Percentiles rank a stretch among this genome's conserved stretches.
phyloP scores from a whole-genome alignment of 2,113 vertebrate species.

The Malaclemys terrapin region DNA sequence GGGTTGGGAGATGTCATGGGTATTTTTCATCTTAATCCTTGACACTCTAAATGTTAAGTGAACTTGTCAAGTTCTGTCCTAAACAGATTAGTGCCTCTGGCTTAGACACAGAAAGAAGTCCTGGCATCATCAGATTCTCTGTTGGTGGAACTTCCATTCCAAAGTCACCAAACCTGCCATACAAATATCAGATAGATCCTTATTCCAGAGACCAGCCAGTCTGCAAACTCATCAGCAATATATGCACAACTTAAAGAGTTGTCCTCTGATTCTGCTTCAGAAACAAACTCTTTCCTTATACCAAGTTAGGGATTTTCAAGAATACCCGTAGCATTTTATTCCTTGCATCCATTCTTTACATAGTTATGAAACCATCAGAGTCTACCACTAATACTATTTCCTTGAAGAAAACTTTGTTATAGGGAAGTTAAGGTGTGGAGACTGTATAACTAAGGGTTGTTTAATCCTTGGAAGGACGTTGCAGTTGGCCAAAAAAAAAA shows the following conservation, averaged over 20 bases:
- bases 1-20: background rate
- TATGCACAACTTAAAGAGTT: background rate
- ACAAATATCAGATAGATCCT: background rate
- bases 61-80: background rate
- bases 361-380: conserved; percentile 31
- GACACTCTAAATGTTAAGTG: background rate
- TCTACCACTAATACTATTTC: conserved; percentile 26
- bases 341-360: conserved; percentile 27
- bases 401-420: background rate
- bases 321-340: background rate
- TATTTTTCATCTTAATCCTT: background rate
- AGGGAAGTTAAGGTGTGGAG: background rate
- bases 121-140: background rate
- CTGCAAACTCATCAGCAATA: background rate
- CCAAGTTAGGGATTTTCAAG: background rate
- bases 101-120: background rate
- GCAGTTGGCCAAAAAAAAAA: background rate
- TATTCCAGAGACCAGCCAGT: background rate
- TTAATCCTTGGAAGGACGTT: no score
- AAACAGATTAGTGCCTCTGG: background rate
- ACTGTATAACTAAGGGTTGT: background rate
- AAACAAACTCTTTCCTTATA: background rate
- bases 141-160: background rate
- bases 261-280: background rate
- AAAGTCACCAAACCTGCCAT: background rate